Evolutionary conservation across 2,888 invertebrate genomes (phyloP).

Genomic region (Tolmerus cingulatus): DNA sequence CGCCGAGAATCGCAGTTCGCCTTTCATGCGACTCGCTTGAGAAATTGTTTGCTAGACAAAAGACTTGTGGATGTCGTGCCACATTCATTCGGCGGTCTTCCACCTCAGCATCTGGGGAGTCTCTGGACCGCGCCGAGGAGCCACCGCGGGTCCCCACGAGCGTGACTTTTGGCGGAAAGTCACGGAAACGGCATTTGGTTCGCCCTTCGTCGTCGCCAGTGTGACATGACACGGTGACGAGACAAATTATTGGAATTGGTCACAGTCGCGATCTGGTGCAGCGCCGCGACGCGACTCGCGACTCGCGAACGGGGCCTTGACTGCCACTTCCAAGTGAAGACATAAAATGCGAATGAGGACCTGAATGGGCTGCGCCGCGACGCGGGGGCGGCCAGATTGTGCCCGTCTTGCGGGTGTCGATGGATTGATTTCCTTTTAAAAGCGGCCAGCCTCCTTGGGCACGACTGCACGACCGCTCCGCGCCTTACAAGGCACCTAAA

Average conservation of each 20-base stretch:
- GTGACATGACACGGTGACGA: conserved; percentile 5
- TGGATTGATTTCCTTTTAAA: conserved; percentile 19
- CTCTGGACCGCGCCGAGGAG: not conserved
- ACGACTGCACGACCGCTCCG: not conserved
- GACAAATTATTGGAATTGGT: conserved; percentile 35
- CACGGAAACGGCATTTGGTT: conserved; percentile 23
- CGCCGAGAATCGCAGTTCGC: not conserved
- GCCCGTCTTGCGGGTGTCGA: not conserved
- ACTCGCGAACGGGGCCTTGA: not conserved
- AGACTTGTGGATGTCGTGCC: not conserved
- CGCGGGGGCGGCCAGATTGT: not conserved
- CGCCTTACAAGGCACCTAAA: conserved; percentile 13
- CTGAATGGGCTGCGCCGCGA: not conserved
- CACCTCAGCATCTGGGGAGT: not conserved
- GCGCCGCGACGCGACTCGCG: not conserved
- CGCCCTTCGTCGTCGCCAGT: not conserved
- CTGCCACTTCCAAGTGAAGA: not conserved
- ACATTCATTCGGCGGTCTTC: not conserved
- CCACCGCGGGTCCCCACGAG: not conserved
- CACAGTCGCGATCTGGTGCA: conserved; percentile 5
- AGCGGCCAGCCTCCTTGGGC: not conserved
- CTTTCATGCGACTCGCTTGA: not conserved
- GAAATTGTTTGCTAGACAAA: not conserved
- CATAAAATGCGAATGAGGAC: not conserved
- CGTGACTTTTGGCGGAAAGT: conserved; percentile 11